These are phyloP conservation scores for Tricholaema leucomelas DNA, from an alignment of 2,113 vertebrate genomes.

Conservation along the genomic window DNA sequence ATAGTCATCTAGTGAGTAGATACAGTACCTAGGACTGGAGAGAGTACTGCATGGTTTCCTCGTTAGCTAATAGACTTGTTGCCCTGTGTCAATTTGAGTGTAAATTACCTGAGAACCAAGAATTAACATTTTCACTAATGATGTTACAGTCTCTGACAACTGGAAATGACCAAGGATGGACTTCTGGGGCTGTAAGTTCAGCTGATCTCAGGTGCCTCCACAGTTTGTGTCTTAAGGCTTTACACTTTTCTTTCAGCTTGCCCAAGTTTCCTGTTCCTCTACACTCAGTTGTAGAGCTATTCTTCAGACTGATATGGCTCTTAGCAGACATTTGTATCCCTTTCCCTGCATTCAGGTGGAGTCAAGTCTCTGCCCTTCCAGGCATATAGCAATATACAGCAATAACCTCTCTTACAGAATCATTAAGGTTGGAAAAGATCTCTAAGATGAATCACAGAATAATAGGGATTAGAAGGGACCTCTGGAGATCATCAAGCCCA, in stretches of 20 bases:
- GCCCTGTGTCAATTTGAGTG: not conserved
- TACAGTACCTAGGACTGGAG: not conserved
- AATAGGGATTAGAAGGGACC: no score
- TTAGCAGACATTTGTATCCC: not conserved
- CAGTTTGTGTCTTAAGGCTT: not conserved
- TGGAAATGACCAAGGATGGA: not conserved
- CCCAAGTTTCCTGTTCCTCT: not conserved
- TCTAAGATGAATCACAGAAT: no score
- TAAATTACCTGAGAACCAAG: not conserved
- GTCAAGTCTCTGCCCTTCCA: not conserved
- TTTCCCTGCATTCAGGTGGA: not conserved
- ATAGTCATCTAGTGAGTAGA: not conserved
- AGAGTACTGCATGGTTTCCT: not conserved
- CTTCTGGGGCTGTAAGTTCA: not conserved
- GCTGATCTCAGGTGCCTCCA: not conserved
- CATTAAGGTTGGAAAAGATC: no score
- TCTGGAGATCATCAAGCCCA: no score
- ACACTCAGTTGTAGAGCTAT: not conserved
- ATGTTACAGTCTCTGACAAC: not conserved
- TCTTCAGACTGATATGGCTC: not conserved
- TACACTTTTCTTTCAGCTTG: not conserved
- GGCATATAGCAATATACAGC: not conserved
- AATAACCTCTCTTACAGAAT: not conserved
- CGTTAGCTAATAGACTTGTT: not conserved
- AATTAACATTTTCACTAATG: not conserved